Percentiles rank a stretch among this genome's conserved stretches.
These are phyloP conservation scores for Sarcophaga carnaria DNA, from an alignment of 2,888 invertebrate species.

Conservation along the genomic window DNA sequence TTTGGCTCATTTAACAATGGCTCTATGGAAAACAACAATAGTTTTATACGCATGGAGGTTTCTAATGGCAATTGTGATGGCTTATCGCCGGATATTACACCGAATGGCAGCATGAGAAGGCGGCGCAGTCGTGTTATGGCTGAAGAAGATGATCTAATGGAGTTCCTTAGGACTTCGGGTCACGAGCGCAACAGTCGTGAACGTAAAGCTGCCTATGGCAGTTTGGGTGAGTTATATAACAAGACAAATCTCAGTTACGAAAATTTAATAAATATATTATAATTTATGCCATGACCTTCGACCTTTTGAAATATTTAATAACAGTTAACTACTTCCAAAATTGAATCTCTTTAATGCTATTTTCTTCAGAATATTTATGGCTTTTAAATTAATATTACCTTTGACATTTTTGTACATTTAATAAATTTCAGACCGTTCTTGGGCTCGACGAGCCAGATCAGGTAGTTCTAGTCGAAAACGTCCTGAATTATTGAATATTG, in stretches of 20 bases:
- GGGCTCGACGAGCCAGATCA: slow-evolving; percentile 89
- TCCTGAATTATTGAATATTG: slow-evolving; percentile 89
- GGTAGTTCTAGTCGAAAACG: slow-evolving; percentile 88
- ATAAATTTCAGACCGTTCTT: slow-evolving; percentile 88
- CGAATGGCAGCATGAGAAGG: slow-evolving; percentile 92
- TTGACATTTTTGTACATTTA: not conserved
- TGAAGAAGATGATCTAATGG: slow-evolving; percentile 94
- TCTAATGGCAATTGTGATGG: slow-evolving; percentile 76
- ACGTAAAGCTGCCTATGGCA: slow-evolving; percentile 88
- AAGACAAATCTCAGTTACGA: not conserved
- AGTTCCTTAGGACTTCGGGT: slow-evolving; percentile 90
- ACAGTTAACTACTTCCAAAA: no score
- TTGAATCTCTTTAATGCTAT: no score
- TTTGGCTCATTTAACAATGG: slow-evolving; percentile 86
- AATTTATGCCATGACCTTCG: no score
- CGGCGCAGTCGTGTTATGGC: slow-evolving; percentile 91
- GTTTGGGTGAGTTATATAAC: slow-evolving; percentile 85
- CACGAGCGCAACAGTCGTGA: slow-evolving; percentile 88
- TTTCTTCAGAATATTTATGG: not conserved
- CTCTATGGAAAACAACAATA: slow-evolving; percentile 75
- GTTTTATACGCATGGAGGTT: slow-evolving; percentile 75
- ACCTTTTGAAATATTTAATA: no score
- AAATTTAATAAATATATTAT: not conserved
- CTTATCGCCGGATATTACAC: slow-evolving; percentile 88
- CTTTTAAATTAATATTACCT: not conserved